These are phyloP conservation scores for Trachemys scripta DNA, from an alignment of 2,113 vertebrate species.

Conservation along the genomic window DNA sequence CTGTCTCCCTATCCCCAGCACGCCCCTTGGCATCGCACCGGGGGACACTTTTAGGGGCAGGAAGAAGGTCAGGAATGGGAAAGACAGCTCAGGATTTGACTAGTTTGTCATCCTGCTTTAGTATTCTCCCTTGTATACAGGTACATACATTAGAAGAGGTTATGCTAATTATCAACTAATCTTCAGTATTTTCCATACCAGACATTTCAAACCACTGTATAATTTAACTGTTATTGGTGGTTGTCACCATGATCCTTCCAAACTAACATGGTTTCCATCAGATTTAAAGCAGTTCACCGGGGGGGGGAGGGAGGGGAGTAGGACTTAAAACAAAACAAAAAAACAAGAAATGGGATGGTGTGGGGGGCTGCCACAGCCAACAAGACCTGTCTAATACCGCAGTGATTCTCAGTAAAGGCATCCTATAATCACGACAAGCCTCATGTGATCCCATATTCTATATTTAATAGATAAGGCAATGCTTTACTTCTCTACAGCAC, in stretches of 20 bases:
- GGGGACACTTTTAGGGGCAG: too few relatives aligned
- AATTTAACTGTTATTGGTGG: background rate
- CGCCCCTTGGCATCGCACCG: too few relatives aligned
- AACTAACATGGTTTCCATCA: background rate
- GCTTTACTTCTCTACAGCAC: background rate
- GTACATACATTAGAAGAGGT: too few relatives aligned
- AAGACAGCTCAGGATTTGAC: too few relatives aligned
- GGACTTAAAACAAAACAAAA: background rate
- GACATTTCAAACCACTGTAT: background rate
- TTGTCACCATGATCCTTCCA: background rate
- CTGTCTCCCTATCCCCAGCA: too few relatives aligned
- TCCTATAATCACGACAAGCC: background rate
- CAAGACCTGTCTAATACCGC: background rate
- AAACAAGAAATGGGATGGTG: background rate
- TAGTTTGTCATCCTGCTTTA: too few relatives aligned
- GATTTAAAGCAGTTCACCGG: background rate
- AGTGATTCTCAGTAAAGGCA: rapidly evolving
- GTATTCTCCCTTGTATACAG: too few relatives aligned
- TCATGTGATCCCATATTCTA: background rate
- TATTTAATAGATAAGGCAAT: rapidly evolving
- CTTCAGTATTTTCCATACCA: background rate
- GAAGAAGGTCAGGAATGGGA: too few relatives aligned
- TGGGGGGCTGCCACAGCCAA: background rate
- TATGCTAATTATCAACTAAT: background rate
- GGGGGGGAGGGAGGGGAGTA: too few relatives aligned